Conservation (phyloP, 2,113 vertebrate genomes). For the Glaucomys volans region DNA sequence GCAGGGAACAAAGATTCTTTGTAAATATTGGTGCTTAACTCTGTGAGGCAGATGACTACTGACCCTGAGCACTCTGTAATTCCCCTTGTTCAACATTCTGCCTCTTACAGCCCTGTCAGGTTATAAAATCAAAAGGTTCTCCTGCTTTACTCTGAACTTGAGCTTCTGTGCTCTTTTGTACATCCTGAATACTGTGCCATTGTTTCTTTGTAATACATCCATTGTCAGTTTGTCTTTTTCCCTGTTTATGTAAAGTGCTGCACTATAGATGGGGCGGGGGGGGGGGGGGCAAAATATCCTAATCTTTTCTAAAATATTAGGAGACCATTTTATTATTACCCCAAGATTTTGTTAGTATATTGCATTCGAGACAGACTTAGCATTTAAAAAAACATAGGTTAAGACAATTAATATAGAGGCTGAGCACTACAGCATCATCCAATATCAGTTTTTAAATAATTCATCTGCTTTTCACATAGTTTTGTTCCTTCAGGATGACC, state of each 20-base stretch:
- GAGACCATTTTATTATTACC: not conserved
- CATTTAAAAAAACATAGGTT: conserved; percentile 44
- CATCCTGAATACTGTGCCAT: not conserved
- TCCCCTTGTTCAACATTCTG: conserved; percentile 49
- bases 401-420: not conserved
- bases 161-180: not conserved
- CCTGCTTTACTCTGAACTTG: not conserved
- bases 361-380: not conserved
- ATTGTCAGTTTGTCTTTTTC: not conserved
- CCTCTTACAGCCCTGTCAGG: not conserved
- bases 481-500: conserved; percentile 28
- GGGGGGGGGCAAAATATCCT: not conserved
- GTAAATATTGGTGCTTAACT: conserved; percentile 55
- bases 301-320: not conserved
- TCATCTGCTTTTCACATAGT: not conserved
- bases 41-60: not conserved
- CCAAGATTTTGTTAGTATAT: conserved; percentile 17
- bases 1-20: conserved; percentile 51
- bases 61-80: conserved; percentile 39
- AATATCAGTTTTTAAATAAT: conserved; percentile 20
- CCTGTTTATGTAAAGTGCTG: not conserved
- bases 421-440: not conserved
- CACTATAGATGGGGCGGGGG: not conserved
- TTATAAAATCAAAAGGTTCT: conserved; percentile 57
- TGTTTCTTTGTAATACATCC: not conserved